These are phyloP conservation scores for Metopolophium dirhodum DNA, from an alignment of 1,140 invertebrate genomes.

Conservation along the genomic window DNA sequence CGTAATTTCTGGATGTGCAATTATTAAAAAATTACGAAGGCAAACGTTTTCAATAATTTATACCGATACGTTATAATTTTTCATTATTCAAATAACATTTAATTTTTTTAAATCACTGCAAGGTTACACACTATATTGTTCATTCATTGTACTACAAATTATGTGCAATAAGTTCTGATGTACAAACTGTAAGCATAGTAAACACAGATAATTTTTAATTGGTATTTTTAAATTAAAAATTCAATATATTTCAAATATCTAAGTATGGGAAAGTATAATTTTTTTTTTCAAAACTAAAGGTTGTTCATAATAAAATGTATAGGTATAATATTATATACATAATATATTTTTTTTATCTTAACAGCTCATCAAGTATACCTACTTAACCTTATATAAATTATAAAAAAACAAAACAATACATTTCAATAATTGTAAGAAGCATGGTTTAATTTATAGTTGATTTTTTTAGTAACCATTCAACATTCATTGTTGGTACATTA, in stretches of 20 bases:
- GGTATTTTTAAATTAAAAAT: neutral
- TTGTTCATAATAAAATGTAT: neutral
- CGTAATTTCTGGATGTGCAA: slow-evolving; percentile 12
- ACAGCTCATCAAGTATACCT: neutral
- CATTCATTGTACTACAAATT: neutral
- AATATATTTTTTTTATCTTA: neutral
- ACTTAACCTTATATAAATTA: neutral
- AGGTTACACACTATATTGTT: neutral
- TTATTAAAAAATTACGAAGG: neutral
- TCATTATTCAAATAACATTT: slow-evolving; percentile 14
- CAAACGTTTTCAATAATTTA: neutral
- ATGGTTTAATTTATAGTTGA: neutral
- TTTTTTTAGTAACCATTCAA: neutral
- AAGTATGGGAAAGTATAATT: neutral
- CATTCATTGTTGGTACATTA: neutral
- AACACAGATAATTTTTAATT: neutral
- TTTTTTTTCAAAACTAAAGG: neutral
- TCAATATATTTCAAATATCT: neutral
- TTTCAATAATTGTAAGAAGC: neutral
- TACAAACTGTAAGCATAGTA: neutral
- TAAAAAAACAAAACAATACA: neutral
- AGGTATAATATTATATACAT: neutral
- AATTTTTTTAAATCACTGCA: neutral
- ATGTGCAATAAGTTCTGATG: neutral
- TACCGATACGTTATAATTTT: neutral